These are phyloP conservation scores for Pteropus rufus DNA, from an alignment of 2,797 vertebrate genomes.

Conservation along the genomic window DNA sequence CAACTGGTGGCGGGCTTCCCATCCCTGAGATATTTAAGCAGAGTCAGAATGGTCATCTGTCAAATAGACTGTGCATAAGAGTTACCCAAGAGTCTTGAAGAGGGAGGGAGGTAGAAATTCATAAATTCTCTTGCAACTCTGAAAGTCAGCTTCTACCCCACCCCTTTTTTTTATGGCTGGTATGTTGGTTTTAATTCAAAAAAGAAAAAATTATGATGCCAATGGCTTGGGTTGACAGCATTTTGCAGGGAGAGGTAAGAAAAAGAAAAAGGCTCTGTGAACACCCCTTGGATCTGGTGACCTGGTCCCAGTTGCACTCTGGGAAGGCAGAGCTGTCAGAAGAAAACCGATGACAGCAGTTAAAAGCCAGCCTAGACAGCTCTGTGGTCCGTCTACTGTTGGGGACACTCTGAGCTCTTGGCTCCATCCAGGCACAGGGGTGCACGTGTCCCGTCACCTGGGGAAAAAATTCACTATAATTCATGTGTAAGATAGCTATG, in stretches of 20 bases:
- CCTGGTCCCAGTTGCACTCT: background rate
- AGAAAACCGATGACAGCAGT: background rate
- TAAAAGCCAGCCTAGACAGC: background rate
- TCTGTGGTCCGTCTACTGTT: background rate
- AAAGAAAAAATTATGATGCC: background rate
- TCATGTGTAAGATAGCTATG: background rate
- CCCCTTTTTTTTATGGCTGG: conserved; percentile 31
- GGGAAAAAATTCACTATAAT: background rate
- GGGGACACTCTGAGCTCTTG: fast-evolving
- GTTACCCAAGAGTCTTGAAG: background rate
- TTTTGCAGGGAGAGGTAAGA: fast-evolving
- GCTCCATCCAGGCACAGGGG: background rate
- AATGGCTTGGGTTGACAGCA: conserved; percentile 25
- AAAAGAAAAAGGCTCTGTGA: background rate
- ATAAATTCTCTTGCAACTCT: background rate
- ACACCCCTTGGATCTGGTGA: background rate
- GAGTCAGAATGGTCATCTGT: background rate
- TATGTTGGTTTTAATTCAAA: conserved; percentile 26
- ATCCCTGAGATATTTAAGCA: background rate
- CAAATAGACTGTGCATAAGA: background rate
- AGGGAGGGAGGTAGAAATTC: background rate
- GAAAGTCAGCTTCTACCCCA: background rate
- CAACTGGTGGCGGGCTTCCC: background rate
- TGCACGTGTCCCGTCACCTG: fast-evolving
- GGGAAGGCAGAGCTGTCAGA: background rate